Evolutionary conservation across 2,797 vertebrate species (phyloP).

Genomic region (Sparus aurata): DNA sequence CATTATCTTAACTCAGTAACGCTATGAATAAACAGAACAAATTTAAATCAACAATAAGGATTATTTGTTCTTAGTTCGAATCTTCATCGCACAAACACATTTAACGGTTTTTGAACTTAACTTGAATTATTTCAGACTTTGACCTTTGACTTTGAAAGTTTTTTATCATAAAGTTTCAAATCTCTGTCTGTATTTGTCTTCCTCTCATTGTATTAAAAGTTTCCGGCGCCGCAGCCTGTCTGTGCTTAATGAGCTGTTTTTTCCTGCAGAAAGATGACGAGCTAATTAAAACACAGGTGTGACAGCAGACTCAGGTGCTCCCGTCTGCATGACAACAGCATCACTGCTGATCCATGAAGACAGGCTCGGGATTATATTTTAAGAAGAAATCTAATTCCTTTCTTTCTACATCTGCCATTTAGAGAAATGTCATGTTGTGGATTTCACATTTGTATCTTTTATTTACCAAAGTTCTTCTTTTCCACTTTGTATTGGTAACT

Average conservation of each 20-base stretch:
- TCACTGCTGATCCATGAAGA: constrained; percentile 30
- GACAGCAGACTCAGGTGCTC: constrained; percentile 62
- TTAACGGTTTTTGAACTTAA: neutral
- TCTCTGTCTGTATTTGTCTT: neutral
- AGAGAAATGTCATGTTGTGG: neutral
- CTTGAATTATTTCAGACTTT: neutral
- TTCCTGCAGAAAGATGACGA: constrained; percentile 32
- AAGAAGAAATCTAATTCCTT: neutral
- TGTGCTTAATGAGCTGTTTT: constrained; percentile 42
- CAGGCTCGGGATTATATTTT: neutral
- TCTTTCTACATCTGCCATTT: constrained; percentile 15
- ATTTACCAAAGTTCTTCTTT: neutral
- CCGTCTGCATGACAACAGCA: constrained; percentile 34
- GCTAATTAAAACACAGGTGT: constrained; percentile 71
- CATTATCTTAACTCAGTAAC: too few relatives aligned
- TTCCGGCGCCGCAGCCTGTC: constrained; percentile 12
- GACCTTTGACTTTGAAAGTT: constrained; percentile 7
- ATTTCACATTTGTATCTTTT: neutral
- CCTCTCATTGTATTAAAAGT: constrained; percentile 2
- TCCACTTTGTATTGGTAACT: neutral
- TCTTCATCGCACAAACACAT: too few relatives aligned
- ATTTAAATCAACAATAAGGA: too few relatives aligned
- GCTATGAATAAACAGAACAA: too few relatives aligned
- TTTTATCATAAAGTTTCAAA: constrained; percentile 29
- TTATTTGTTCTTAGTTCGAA: too few relatives aligned